phyloP scores from a whole-genome alignment of 2,888 invertebrate genomes.

The Cheilosia pagana region DNA sequence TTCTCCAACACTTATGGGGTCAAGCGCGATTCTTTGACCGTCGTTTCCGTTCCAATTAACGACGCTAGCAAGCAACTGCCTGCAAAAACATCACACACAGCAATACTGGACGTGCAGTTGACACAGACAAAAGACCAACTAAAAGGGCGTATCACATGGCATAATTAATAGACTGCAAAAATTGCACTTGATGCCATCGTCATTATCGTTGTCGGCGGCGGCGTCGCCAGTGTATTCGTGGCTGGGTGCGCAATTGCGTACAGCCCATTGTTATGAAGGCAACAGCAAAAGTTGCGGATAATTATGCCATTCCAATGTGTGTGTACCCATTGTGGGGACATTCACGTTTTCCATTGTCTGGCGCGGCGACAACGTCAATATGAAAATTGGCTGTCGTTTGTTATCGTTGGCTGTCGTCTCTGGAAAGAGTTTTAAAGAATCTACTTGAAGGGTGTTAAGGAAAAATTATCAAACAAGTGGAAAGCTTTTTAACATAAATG shows the following conservation, averaged over 20 bases:
- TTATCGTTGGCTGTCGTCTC: too few species aligned
- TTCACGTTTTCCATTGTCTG: conserved; percentile 37
- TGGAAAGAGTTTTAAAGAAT: too few species aligned
- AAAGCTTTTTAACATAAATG: too few species aligned
- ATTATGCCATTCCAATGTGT: conserved; percentile 51
- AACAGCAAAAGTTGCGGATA: conserved; percentile 43
- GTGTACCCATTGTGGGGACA: not conserved
- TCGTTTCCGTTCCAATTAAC: conserved; percentile 62
- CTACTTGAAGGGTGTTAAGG: too few species aligned
- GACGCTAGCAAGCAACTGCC: conserved; percentile 24
- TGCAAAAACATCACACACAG: not conserved
- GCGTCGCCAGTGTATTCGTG: conserved; percentile 38
- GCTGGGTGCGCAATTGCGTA: conserved; percentile 59
- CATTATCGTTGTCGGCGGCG: conserved; percentile 21
- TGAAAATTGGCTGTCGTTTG: conserved; percentile 31
- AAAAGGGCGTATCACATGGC: conserved; percentile 69
- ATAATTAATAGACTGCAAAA: conserved; percentile 70
- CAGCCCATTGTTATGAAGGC: conserved; percentile 42
- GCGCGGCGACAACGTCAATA: conserved; percentile 34
- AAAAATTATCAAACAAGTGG: too few species aligned
- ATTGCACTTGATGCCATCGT: conserved; percentile 63
- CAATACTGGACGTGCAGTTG: conserved; percentile 11
- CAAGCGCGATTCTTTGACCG: conserved; percentile 50
- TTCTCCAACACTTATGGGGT: conserved; percentile 34
- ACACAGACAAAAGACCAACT: conserved; percentile 61